Evolutionary conservation across 2,113 vertebrate species (phyloP).

Genomic region (Laticauda colubrina): DNA sequence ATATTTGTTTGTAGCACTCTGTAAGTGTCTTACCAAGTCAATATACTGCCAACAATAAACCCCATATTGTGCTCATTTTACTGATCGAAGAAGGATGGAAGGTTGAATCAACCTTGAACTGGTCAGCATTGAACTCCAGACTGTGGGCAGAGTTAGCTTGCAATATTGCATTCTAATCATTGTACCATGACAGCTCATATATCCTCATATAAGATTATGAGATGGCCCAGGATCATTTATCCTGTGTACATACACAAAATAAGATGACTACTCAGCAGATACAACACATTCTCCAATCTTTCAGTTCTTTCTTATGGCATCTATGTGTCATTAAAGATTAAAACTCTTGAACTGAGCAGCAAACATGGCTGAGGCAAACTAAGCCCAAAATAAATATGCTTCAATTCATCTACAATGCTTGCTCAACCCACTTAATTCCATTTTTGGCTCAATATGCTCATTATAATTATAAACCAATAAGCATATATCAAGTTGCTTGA

Average conservation of each 20-base stretch:
- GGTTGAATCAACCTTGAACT: background rate
- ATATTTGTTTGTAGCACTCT: background rate
- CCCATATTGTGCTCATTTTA: background rate
- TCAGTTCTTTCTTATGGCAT: background rate
- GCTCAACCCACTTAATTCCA: background rate
- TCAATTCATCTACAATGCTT: background rate
- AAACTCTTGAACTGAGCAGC: background rate
- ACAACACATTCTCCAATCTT: background rate
- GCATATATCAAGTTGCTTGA: background rate
- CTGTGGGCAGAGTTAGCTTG: background rate
- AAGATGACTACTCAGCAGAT: background rate
- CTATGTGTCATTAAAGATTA: background rate
- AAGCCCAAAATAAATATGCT: background rate
- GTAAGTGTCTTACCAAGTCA: background rate
- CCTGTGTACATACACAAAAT: background rate
- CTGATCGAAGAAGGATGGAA: background rate
- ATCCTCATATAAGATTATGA: background rate
- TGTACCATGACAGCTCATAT: background rate
- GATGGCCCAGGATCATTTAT: background rate
- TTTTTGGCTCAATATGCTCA: background rate
- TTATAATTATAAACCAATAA: background rate
- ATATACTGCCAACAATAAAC: background rate
- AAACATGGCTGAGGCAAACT: background rate
- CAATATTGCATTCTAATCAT: background rate
- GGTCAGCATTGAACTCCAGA: background rate